Base-by-base conservation (phyloP, 2,113 vertebrate genomes). In the Brachirus orientalis region DNA sequence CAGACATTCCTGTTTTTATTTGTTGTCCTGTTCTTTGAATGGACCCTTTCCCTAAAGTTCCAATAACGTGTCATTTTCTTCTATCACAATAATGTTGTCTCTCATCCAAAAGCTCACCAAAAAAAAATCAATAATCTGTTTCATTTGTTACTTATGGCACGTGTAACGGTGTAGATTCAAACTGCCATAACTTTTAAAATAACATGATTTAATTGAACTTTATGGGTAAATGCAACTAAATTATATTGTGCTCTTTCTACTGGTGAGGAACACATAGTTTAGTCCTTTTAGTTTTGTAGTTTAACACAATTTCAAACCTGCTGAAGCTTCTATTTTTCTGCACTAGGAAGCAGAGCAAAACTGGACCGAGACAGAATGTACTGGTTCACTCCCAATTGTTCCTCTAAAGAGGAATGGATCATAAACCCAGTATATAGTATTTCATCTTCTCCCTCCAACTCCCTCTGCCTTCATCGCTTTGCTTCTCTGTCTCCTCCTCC, bases 401-500 rank as follows among this genome's bases (percentile, higher is more conserved):
- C 28, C 9, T 62, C 7, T 47, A 18, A 61, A 59, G 17, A 36
- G 41, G 45, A 77, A 61, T 45, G 51, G 38, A 63, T 36, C 53
- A 69, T 55, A 77, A 67, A 54, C 71, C 58, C 28, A 28, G 28
- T 28, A 59, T 16, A 65, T 6, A 18, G 7, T 43, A 43, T 43
- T 43, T 59, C 46, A 37, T n/a, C 4, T 52, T 17, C 22, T 48
- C 37, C 43, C 3, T 36, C 19, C 33, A 36, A 35, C 54, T 62
- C 47, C 51, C 69, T 66, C 55, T 16, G 48, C 72, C 68, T 56
- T 46, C 53, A 59, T 60, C 61, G 57, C 47, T 63, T 41, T 82
- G 43, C 56, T 52, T 73, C 13, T 69, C 45, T 56, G 40, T 69
- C 63, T 69, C 33, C 53, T 61, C 36, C 5, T 70, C 48, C 56